phyloP scores from a whole-genome alignment of 2,113 vertebrate genomes.

The Numida meleagris region DNA sequence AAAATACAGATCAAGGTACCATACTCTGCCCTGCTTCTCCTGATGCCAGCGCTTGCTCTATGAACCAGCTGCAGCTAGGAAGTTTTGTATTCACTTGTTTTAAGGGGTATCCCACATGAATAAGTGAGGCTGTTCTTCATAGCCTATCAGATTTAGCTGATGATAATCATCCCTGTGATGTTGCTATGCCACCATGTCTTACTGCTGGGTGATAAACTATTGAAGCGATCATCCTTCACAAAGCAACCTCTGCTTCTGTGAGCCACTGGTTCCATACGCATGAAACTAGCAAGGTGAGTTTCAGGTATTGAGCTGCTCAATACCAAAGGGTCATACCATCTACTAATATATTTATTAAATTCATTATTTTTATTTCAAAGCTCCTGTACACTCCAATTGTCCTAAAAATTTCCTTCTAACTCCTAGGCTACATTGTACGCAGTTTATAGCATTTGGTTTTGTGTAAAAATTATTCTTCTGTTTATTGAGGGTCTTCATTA shows the following conservation, averaged over 20 bases:
- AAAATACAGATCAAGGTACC: background rate
- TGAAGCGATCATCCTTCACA: background rate
- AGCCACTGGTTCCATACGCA: too few species aligned
- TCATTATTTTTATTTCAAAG: background rate
- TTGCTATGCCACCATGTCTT: background rate
- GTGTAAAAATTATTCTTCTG: background rate
- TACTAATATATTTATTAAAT: background rate
- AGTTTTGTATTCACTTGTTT: background rate
- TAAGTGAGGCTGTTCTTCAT: background rate
- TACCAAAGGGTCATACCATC: background rate
- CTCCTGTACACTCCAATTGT: background rate
- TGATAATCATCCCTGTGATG: background rate
- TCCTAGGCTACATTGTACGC: background rate
- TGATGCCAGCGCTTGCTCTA: background rate
- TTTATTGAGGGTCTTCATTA: background rate
- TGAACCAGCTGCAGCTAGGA: background rate
- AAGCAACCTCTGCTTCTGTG: accelerated
- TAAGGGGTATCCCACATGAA: background rate
- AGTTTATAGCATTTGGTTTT: background rate
- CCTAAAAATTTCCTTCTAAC: background rate
- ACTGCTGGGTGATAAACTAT: background rate
- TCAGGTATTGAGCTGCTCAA: background rate
- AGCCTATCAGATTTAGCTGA: background rate
- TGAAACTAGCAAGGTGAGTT: background rate
- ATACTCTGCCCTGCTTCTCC: background rate